These are phyloP conservation scores for Zosterops hypoxanthus DNA, from an alignment of 2,113 vertebrate species.

Conservation along the genomic window DNA sequence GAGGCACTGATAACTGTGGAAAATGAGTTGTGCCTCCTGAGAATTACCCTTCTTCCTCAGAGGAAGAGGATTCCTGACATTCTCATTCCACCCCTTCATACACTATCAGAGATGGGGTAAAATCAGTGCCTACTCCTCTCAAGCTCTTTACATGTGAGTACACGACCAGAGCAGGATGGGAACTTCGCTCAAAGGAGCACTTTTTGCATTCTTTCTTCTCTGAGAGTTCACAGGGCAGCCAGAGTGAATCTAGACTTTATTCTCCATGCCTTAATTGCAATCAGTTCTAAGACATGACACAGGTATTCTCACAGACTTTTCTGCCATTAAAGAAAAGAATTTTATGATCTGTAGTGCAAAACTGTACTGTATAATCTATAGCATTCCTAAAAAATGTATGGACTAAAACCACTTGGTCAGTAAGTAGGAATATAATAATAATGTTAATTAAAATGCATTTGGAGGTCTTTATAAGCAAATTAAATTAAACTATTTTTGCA, in stretches of 20 bases:
- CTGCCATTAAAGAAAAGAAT: background rate
- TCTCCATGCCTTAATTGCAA: background rate
- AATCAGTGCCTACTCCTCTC: background rate
- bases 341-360: background rate
- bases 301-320: background rate
- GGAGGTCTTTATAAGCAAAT: constrained; percentile 54
- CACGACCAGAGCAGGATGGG: rapidly evolving
- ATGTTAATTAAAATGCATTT: constrained; percentile 65
- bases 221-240: background rate
- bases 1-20: background rate
- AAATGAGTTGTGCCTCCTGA: background rate
- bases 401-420: constrained; percentile 18
- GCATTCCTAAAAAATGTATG: background rate
- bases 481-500: constrained; percentile 44
- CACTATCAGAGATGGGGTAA: background rate
- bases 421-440: constrained; percentile 32
- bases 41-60: background rate
- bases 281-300: background rate
- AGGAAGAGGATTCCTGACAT: background rate
- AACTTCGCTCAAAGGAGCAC: background rate
- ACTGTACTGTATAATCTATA: background rate
- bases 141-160: background rate
- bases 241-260: background rate
- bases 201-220: background rate
- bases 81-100: background rate